Evolutionary conservation across 2,113 vertebrate genomes (phyloP).

Genomic region (Cepphus grylle): DNA sequence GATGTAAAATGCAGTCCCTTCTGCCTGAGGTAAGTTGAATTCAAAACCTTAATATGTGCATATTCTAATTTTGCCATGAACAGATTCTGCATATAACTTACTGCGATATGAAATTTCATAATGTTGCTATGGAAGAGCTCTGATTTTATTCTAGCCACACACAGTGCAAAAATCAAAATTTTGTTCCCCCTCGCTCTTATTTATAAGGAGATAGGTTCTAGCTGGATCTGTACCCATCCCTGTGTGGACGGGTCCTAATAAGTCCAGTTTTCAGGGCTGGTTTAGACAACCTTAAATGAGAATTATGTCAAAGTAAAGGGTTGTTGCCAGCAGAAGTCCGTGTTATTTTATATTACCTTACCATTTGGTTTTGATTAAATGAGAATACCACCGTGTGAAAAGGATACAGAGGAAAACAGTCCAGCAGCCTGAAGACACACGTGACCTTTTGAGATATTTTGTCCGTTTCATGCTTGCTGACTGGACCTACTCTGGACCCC

Average conservation of each 20-base stretch:
- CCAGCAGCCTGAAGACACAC: background rate
- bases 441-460: background rate
- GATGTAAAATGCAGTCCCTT: background rate
- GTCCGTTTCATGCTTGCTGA: background rate
- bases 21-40: background rate
- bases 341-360: background rate
- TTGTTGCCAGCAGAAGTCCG: background rate
- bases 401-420: background rate
- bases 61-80: background rate
- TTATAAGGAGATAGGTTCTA: background rate
- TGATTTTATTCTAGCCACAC: background rate
- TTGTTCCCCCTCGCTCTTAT: rapidly evolving
- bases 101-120: background rate
- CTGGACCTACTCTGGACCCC: background rate
- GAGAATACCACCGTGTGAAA: background rate
- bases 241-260: rapidly evolving
- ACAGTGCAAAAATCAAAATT: background rate
- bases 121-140: background rate
- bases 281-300: background rate
- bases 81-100: background rate
- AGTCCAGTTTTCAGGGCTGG: background rate
- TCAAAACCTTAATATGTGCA: background rate
- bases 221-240: background rate
- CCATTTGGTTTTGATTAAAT: background rate
- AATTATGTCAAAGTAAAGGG: background rate